These are phyloP conservation scores for Congeria kusceri DNA, from an alignment of 2,888 invertebrate genomes.

Conservation along the genomic window DNA sequence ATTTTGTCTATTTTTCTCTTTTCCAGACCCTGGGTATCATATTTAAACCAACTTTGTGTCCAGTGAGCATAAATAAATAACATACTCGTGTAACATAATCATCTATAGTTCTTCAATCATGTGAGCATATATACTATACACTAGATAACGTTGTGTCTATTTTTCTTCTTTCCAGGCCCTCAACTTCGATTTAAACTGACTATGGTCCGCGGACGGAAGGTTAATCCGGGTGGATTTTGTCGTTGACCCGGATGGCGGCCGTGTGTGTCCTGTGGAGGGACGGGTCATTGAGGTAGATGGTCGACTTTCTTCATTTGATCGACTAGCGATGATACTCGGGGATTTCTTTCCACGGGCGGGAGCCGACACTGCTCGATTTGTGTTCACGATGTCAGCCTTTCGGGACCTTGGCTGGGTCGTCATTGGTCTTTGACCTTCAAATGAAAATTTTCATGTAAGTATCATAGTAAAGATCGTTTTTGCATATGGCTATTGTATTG, in stretches of 20 bases:
- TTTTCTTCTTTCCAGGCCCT: conserved; percentile 70
- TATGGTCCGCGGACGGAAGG: conserved; percentile 61
- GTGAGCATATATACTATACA: too few species aligned
- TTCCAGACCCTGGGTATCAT: too few species aligned
- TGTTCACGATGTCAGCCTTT: conserved; percentile 38
- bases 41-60: too few species aligned
- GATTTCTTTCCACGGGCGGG: conserved; percentile 66
- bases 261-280: conserved; percentile 55
- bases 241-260: conserved; percentile 63
- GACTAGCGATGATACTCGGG: conserved; percentile 63
- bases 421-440: conserved; percentile 58
- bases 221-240: conserved; percentile 59
- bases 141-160: not conserved
- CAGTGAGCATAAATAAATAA: too few species aligned
- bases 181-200: conserved; percentile 64
- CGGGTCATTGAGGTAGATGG: conserved; percentile 62
- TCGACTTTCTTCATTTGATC: conserved; percentile 63
- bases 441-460: too few species aligned
- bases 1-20: too few species aligned
- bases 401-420: conserved; percentile 60
- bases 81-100: too few species aligned
- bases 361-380: conserved; percentile 66
- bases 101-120: too few species aligned
- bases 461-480: too few species aligned
- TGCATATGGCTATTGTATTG: too few species aligned